Conservation (phyloP, 2,888 invertebrate species). For the Caenorhabditis sp. region DNA sequence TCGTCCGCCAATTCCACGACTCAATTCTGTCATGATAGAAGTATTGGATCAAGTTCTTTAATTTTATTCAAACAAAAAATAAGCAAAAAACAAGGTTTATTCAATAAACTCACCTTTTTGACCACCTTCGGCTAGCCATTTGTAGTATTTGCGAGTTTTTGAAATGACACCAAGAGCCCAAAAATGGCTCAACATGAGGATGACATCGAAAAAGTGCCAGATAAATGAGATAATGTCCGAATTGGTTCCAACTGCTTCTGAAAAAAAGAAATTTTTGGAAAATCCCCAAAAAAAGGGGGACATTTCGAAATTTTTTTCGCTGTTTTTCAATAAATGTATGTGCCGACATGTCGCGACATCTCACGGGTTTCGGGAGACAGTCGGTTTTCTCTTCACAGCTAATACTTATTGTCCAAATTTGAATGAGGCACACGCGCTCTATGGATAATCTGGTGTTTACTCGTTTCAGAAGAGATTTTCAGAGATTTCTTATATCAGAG, state of each 20-base stretch:
- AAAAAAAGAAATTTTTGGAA: constrained; percentile 6
- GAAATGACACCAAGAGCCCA: constrained; percentile 42
- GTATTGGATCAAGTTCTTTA: neutral
- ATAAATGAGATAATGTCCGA: constrained; percentile 44
- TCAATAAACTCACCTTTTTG: constrained; percentile 17
- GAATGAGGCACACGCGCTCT: too few species aligned
- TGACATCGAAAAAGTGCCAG: constrained; percentile 43
- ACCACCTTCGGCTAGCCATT: constrained; percentile 21
- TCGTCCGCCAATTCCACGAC: neutral
- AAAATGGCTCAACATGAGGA: constrained; percentile 38
- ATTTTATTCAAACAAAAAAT: neutral
- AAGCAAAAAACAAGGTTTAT: neutral
- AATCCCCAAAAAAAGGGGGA: neutral
- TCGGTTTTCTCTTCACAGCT: neutral
- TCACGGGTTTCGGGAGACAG: too few species aligned
- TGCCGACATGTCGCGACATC: too few species aligned
- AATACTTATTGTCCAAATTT: too few species aligned
- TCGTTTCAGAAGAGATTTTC: too few species aligned
- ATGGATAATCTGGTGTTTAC: too few species aligned
- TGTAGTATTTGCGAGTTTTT: constrained; percentile 37
- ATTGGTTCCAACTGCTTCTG: constrained; percentile 43
- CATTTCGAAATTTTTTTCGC: neutral
- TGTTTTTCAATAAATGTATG: neutral
- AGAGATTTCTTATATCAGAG: too few species aligned
- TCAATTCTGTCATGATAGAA: neutral